Conservation (phyloP, 2,888 invertebrate genomes). For the Ophraella communa region DNA sequence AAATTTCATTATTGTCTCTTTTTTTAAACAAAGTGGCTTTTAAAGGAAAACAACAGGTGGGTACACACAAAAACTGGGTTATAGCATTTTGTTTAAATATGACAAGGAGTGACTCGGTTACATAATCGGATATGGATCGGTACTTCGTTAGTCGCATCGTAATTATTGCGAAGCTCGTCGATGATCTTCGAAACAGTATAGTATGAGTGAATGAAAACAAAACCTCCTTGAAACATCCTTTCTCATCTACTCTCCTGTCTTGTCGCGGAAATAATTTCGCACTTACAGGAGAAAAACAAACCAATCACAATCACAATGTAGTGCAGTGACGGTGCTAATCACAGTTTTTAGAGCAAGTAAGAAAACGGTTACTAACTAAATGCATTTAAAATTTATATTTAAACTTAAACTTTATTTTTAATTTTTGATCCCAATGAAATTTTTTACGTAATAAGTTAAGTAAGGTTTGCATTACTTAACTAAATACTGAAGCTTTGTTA, state of each 20-base stretch:
- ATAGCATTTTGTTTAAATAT: constrained; percentile 23
- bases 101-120: constrained; percentile 42
- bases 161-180: constrained; percentile 50
- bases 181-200: constrained; percentile 36
- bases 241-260: constrained; percentile 35
- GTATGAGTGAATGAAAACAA: constrained; percentile 31
- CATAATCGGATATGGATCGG: constrained; percentile 55
- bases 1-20: too few species aligned
- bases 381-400: not conserved
- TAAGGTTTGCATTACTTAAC: too few species aligned
- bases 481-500: too few species aligned
- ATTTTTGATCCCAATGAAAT: too few species aligned
- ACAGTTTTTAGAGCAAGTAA: too few species aligned
- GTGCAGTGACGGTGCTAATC: constrained; percentile 29
- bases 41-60: not conserved
- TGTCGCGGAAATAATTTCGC: constrained; percentile 45
- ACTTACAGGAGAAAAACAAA: constrained; percentile 46
- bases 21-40: too few species aligned
- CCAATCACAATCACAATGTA: constrained; percentile 34
- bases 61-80: constrained; percentile 17
- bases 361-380: too few species aligned
- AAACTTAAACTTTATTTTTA: too few species aligned
- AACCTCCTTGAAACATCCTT: constrained; percentile 55
- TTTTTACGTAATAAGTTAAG: too few species aligned
- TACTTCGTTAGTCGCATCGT: constrained; percentile 40